phyloP scores from a whole-genome alignment of 2,888 invertebrate species.

The Pasiphila rectangulata region DNA sequence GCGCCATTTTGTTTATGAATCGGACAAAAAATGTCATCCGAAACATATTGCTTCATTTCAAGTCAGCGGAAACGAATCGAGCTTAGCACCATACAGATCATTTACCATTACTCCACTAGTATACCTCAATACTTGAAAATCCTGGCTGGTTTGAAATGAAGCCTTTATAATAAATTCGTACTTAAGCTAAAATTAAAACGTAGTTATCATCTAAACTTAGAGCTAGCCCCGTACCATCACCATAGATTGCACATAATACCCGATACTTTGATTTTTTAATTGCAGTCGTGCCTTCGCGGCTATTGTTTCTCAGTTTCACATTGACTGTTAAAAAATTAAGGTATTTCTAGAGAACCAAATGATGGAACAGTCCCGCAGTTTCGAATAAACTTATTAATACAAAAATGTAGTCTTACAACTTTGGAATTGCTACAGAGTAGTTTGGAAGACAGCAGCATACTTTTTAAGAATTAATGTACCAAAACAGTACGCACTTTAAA shows the following conservation, averaged over 20 bases:
- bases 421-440: constrained; percentile 54
- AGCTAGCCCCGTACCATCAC: constrained; percentile 83
- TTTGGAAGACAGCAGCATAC: constrained; percentile 68
- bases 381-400: constrained; percentile 43
- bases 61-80: constrained; percentile 56
- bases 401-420: constrained; percentile 35
- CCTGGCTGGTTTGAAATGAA: constrained; percentile 76
- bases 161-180: constrained; percentile 52
- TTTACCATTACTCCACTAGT: constrained; percentile 36
- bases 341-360: constrained; percentile 66
- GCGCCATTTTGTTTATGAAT: constrained; percentile 53
- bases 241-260: constrained; percentile 92
- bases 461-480: constrained; percentile 43
- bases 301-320: constrained; percentile 50
- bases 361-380: constrained; percentile 51
- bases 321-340: constrained; percentile 77
- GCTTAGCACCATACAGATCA: constrained; percentile 61
- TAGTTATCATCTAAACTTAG: constrained; percentile 60
- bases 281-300: constrained; percentile 75
- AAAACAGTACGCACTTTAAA: neutral
- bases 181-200: constrained; percentile 53
- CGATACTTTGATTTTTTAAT: constrained; percentile 84
- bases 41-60: constrained; percentile 74
- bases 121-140: constrained; percentile 38
- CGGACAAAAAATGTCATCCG: constrained; percentile 77